These are phyloP conservation scores for Reticulitermes speratus DNA, from an alignment of 1,140 invertebrate genomes.

Conservation along the genomic window DNA sequence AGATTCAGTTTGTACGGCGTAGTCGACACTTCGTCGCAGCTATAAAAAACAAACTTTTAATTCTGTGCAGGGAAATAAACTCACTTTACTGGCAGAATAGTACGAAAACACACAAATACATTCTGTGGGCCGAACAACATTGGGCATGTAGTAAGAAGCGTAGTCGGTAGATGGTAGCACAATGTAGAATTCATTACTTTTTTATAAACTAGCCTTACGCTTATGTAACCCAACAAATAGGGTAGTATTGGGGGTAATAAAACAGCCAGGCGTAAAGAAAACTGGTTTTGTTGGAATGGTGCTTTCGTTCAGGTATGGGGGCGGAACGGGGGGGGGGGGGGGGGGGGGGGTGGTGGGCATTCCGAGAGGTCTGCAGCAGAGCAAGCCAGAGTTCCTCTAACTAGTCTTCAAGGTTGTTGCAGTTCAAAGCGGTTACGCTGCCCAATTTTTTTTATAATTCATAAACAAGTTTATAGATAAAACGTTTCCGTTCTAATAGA, in stretches of 20 bases:
- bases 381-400: neutral
- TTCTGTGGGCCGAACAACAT: no score
- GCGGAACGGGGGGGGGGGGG: neutral
- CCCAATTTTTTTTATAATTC: neutral
- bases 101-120: no score
- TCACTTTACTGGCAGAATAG: no score
- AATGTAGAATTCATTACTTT: neutral
- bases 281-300: neutral
- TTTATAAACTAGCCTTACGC: neutral
- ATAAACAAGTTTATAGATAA: neutral
- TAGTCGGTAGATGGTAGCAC: neutral
- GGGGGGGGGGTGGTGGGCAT: neutral
- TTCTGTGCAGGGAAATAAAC: no score
- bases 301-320: neutral
- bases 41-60: no score
- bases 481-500: neutral
- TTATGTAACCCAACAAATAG: neutral
- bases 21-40: no score
- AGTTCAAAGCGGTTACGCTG: neutral
- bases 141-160: no score
- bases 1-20: no score
- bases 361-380: neutral
- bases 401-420: neutral
- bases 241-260: neutral
- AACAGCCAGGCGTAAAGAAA: neutral